A percentile compares a stretch with the other conserved stretches of the same genome.
Evolutionary conservation across 2,888 invertebrate genomes (phyloP).

Genomic region (Calameuta filiformis): DNA sequence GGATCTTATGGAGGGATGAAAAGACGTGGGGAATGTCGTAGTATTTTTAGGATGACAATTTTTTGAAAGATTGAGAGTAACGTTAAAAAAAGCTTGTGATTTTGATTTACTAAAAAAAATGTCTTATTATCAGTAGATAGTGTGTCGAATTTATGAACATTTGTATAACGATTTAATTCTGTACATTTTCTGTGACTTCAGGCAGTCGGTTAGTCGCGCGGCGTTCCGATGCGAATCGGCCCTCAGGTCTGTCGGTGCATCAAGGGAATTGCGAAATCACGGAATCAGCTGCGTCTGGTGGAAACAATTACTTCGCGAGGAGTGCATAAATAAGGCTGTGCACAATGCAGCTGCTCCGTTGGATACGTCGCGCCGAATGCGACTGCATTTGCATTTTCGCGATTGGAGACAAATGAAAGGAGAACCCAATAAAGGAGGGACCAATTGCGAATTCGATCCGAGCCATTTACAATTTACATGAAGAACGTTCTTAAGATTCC

Average conservation of each 20-base stretch:
- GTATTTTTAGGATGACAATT: not conserved
- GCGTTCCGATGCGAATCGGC: no score
- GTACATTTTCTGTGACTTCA: no score
- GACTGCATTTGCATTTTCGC: slow-evolving; percentile 39
- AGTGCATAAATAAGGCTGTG: slow-evolving; percentile 49
- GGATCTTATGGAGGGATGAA: not conserved
- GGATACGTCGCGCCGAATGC: slow-evolving; percentile 12
- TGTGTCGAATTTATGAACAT: no score
- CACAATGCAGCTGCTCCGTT: slow-evolving; percentile 15
- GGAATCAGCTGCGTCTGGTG: slow-evolving; percentile 17
- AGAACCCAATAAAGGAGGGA: no score
- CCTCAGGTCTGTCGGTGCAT: slow-evolving; percentile 29
- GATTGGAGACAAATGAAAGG: not conserved
- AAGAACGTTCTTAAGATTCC: no score
- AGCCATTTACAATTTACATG: no score
- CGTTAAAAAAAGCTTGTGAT: not conserved
- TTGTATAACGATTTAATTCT: no score
- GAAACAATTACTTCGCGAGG: slow-evolving; percentile 48
- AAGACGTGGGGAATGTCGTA: not conserved
- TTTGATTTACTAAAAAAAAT: not conserved
- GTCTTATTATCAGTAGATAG: no score
- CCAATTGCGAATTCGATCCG: no score
- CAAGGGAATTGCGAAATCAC: slow-evolving; percentile 28
- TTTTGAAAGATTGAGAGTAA: not conserved
- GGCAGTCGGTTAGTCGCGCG: no score